Percentiles rank a stretch among this genome's conserved stretches.
These are phyloP conservation scores for Rhabditoides inermis DNA, from an alignment of 2,888 invertebrate species.

Conservation along the genomic window DNA sequence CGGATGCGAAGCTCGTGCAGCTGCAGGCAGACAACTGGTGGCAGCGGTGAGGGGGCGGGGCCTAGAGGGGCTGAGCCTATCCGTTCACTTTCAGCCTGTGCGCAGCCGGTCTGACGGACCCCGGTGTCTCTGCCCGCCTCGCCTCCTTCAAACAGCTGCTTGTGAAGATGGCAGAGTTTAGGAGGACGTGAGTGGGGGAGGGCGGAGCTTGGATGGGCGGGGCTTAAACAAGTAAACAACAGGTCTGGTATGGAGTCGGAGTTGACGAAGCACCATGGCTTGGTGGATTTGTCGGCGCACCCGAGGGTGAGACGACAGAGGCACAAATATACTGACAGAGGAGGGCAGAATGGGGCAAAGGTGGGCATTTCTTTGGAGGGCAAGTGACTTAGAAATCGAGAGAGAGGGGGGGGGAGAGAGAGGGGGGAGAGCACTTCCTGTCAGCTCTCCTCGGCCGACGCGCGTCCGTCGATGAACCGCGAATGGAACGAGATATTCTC, in stretches of 20 bases:
- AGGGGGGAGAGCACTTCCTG: no score
- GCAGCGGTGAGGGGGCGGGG: slow-evolving; percentile 2
- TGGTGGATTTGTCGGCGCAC: slow-evolving; percentile 26
- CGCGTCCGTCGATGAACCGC: slow-evolving; percentile 41
- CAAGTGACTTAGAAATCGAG: no score
- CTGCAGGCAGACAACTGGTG: background rate
- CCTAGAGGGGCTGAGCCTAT: slow-evolving; percentile 10
- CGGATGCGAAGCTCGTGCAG: no score
- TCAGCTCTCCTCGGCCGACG: slow-evolving; percentile 30
- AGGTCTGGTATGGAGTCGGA: slow-evolving; percentile 24
- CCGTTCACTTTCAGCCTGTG: no score
- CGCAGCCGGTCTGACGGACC: no score
- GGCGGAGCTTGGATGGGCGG: slow-evolving; percentile 8
- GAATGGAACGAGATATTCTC: slow-evolving; percentile 32
- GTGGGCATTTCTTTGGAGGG: no score
- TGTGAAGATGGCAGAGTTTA: slow-evolving; percentile 16
- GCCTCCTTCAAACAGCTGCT: slow-evolving; percentile 13
- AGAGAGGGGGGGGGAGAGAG: no score
- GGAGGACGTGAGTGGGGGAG: slow-evolving; percentile 8
- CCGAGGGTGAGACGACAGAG: no score
- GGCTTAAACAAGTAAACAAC: background rate
- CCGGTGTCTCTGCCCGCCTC: no score
- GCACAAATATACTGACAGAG: no score
- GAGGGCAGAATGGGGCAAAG: no score
- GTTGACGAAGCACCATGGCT: slow-evolving; percentile 23